Conservation (phyloP, 30 jellyfish, hydroid and myxozoan species). For the Hydra vulgaris region DNA sequence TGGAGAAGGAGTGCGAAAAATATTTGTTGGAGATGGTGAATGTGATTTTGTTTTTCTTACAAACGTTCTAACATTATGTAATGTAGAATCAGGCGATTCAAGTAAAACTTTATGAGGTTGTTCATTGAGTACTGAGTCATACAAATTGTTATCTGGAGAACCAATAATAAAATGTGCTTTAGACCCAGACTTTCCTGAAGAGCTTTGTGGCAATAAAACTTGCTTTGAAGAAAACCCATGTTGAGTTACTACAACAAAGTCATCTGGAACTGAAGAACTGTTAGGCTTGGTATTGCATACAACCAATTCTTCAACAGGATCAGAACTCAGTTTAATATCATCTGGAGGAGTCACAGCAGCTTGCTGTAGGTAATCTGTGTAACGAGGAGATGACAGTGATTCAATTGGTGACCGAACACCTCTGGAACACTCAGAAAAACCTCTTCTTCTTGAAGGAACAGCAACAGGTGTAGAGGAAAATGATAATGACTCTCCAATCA, state of each 20-base stretch:
- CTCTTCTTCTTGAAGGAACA: conserved; percentile 80
- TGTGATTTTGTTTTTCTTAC: not conserved
- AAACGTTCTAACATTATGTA: not conserved
- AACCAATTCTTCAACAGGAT: not conserved
- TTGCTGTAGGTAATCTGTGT: conserved; percentile 31
- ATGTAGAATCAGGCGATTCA: not conserved
- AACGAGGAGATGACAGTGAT: conserved; percentile 37
- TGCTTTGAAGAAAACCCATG: conserved; percentile 1
- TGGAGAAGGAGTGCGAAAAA: conserved; percentile 34
- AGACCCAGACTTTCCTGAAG: conserved; percentile 16
- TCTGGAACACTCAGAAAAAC: conserved; percentile 72
- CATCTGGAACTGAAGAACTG: conserved; percentile 30
- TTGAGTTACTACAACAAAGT: conserved; percentile 32
- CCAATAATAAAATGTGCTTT: conserved; percentile 20
- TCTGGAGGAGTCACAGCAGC: conserved; percentile 19
- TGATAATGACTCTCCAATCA: conserved; percentile 27
- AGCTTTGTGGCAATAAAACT: conserved; percentile 20
- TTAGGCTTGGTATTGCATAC: not conserved
- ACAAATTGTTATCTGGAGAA: conserved; percentile 27
- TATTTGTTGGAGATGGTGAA: conserved; percentile 28
- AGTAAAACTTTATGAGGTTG: not conserved
- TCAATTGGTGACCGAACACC: conserved; percentile 72
- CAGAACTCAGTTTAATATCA: not conserved
- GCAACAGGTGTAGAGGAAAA: conserved; percentile 92
- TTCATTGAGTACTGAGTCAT: not conserved